Evolutionary conservation across 1,140 invertebrate genomes (phyloP), one percentile per base, ranked within the genome.

Genomic region (Samia ricini): DNA sequence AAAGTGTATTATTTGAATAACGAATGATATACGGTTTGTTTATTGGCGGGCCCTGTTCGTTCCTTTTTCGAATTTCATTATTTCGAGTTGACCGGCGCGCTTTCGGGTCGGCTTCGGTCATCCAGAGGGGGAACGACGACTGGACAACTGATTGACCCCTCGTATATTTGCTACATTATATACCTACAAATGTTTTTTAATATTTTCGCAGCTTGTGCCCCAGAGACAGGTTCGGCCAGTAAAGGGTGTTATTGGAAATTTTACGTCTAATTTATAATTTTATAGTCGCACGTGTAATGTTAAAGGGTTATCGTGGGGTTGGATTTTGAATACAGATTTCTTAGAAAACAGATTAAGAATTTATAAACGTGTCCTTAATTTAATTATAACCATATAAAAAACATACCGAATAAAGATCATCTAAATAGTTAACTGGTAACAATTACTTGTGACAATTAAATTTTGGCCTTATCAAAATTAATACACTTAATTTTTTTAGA

Each of bases 11-110:
- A n/a, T 89, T 89, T 89, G 84, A 88, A 88, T 85, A 87, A 79
- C 64, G 83, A 88, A 89, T 89, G 87, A 89, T 88, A 83, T 89
- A 89, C 84, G 85, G 81, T 87, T 88, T 89, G 87, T 89, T 89
- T 89, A 89, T 89, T 88, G 81, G 87, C 82, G 83, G 80, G 85
- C 78, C 33, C 76, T 76, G 76, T 77, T 66, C 76, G 77, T 81
- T 83, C 75, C 74, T 85, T 79, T 77, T 83, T 88, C 81, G 75
- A 88, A 84, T 81, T 77, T 70, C 77, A 85, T 87, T 89, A 87
- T 79, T 66, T 66, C 49, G 26, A 63, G 72, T 64, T 83, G 86
- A 83, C 77, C 83, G 77, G 71, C 81, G 81, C 77, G 73, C 81
- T 77, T 63, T 65, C 79, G 74, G 83, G 83, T 84, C 80, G 80